phyloP scores from a whole-genome alignment of 2,113 vertebrate genomes.

The Gavia stellata region DNA sequence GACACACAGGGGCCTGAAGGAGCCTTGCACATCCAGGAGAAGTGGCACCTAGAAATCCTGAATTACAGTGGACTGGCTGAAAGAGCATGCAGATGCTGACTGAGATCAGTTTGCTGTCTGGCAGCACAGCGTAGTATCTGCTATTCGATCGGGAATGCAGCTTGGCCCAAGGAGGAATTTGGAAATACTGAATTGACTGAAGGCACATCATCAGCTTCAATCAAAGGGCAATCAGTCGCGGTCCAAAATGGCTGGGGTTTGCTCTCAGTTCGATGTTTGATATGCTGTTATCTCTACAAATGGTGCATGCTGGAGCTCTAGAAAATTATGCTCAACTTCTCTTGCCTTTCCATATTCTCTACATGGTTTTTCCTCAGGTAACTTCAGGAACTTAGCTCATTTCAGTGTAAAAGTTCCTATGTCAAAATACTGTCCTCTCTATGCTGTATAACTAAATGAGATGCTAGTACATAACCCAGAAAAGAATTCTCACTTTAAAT shows the following conservation, averaged over 20 bases:
- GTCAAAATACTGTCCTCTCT: background rate
- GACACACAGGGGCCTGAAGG: background rate
- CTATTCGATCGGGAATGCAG: background rate
- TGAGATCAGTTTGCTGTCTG: background rate
- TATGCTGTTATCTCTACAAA: background rate
- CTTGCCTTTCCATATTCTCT: background rate
- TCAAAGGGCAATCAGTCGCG: background rate
- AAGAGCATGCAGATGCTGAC: background rate
- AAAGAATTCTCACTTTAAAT: background rate
- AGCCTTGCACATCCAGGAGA: background rate
- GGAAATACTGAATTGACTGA: background rate
- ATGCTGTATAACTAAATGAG: background rate
- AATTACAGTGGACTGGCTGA: background rate
- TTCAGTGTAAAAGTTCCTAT: background rate
- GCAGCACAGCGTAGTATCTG: background rate
- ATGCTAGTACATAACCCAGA: background rate
- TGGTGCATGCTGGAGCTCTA: background rate
- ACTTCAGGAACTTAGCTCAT: background rate
- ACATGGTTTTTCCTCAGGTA: background rate
- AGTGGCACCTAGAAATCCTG: background rate
- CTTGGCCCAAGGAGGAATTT: background rate
- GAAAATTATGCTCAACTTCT: background rate
- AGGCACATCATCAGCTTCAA: accelerated
- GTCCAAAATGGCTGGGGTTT: background rate
- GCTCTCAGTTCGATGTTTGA: background rate